Percentiles rank a stretch among this genome's conserved stretches.
Evolutionary conservation across 2,113 vertebrate genomes (phyloP).

Genomic region (Kryptolebias marmoratus): DNA sequence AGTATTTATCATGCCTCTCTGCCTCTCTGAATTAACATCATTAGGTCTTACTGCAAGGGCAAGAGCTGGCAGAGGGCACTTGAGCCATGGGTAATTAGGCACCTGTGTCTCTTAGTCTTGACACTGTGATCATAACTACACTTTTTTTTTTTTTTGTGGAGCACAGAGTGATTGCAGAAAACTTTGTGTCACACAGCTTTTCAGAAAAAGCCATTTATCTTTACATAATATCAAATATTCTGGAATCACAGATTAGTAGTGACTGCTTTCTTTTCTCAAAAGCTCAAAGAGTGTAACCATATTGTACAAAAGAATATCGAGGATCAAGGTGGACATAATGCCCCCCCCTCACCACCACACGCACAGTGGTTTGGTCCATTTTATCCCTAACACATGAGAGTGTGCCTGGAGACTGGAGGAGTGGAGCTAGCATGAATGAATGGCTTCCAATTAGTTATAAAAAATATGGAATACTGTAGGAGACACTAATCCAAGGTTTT

Average conservation of each 20-base stretch:
- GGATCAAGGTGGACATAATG: no score
- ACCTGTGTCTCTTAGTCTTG: conserved; percentile 71
- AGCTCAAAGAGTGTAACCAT: no score
- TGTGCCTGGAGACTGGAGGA: no score
- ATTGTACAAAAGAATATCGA: no score
- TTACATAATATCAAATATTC: neutral
- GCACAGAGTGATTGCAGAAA: conserved; percentile 17
- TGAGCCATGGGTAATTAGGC: conserved; percentile 72
- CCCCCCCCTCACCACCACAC: no score
- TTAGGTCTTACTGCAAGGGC: conserved; percentile 53
- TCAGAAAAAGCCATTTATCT: neutral
- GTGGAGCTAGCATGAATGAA: no score
- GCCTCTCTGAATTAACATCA: conserved; percentile 60
- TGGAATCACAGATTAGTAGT: neutral
- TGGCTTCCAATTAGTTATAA: no score
- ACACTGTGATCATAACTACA: conserved; percentile 45
- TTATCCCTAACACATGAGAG: no score
- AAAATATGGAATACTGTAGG: no score
- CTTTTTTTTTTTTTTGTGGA: conserved; percentile 23
- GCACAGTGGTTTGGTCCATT: no score
- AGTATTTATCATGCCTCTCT: conserved; percentile 60
- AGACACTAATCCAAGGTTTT: no score
- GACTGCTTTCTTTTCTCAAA: no score
- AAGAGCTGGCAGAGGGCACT: conserved; percentile 59
- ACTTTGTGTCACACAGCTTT: conserved; percentile 14